A percentile compares a stretch with the other conserved stretches of the same genome.
Conservation (phyloP, 1,140 invertebrate genomes). For the Aricia agestis region DNA sequence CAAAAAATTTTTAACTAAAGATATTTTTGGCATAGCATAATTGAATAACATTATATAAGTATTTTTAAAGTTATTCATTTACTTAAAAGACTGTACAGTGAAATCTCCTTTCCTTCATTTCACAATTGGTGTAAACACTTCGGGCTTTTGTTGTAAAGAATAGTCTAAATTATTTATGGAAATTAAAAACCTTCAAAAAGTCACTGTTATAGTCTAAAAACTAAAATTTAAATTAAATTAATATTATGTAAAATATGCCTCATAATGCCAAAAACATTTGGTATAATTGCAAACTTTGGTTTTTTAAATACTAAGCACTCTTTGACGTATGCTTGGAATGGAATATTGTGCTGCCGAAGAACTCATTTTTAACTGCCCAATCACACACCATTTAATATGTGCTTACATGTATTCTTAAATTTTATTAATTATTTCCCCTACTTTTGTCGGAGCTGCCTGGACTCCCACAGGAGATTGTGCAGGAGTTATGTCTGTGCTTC, state of each 20-base stretch:
- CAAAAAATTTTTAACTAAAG: background rate
- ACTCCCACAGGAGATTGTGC: conserved; percentile 45
- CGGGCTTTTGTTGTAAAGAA: too few relatives aligned
- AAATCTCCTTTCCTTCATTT: too few relatives aligned
- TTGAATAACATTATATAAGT: too few relatives aligned
- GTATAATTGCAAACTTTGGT: background rate
- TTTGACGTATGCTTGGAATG: background rate
- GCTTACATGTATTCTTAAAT: background rate
- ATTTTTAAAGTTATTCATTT: too few relatives aligned
- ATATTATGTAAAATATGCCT: background rate
- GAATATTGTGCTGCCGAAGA: background rate
- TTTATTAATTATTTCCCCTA: conserved; percentile 38
- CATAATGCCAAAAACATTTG: background rate
- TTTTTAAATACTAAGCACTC: background rate
- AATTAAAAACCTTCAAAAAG: too few relatives aligned
- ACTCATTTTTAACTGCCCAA: background rate
- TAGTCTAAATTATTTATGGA: too few relatives aligned
- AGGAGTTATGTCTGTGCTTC: conserved; percentile 68
- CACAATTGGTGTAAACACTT: too few relatives aligned
- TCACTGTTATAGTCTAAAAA: background rate
- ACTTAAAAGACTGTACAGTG: too few relatives aligned
- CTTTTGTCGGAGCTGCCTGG: conserved; percentile 45
- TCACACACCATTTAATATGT: conserved; percentile 3
- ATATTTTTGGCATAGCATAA: background rate
- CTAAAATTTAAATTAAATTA: background rate